Evolutionary conservation across 2,113 vertebrate species (phyloP).

Genomic region (Platysternon megacephalum): DNA sequence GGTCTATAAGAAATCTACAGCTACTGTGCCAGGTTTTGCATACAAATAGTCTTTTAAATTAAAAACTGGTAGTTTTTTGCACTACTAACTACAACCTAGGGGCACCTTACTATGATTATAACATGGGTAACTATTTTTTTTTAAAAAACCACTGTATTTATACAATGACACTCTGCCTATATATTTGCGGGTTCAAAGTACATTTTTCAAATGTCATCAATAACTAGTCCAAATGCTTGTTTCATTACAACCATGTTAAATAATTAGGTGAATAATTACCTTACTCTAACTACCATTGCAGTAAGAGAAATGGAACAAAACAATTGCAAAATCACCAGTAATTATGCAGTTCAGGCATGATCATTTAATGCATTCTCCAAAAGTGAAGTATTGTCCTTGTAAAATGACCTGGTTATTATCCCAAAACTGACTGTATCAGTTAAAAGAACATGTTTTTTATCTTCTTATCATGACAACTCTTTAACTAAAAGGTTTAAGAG

Average conservation of each 20-base stretch:
- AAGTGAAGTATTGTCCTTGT: background rate
- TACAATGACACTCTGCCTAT: background rate
- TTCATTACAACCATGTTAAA: slow-evolving; percentile 10
- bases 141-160: background rate
- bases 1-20: background rate
- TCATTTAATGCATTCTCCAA: slow-evolving; percentile 23
- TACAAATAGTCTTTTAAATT: background rate
- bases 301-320: slow-evolving; percentile 41
- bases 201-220: background rate
- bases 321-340: slow-evolving; percentile 55
- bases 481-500: background rate
- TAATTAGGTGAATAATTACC: slow-evolving; percentile 37
- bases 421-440: background rate
- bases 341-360: background rate
- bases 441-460: background rate
- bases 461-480: background rate
- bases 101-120: background rate
- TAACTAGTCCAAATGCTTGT: background rate
- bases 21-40: background rate
- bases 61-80: background rate
- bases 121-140: background rate
- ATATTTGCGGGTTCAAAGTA: fast-evolving
- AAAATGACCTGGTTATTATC: background rate
- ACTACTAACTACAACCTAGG: background rate
- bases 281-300: slow-evolving; percentile 34